Conservation (phyloP, 2,888 invertebrate genomes). For the Drosophila macrospina region DNA sequence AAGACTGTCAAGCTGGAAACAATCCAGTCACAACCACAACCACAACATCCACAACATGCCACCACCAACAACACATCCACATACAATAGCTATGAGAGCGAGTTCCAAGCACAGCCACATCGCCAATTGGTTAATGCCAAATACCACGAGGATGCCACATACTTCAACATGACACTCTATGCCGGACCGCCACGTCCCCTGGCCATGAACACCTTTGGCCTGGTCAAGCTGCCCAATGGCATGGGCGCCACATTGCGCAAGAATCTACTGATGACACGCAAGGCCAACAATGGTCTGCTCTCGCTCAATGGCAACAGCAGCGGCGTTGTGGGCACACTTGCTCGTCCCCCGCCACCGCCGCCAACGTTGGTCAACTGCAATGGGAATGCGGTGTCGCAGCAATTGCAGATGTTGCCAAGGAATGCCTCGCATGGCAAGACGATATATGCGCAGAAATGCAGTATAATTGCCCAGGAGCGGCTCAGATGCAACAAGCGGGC, state of each 20-base stretch:
- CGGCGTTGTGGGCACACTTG: constrained; percentile 75
- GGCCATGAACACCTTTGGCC: constrained; percentile 80
- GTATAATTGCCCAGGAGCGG: constrained; percentile 67
- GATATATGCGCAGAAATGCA: constrained; percentile 72
- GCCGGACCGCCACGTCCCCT: constrained; percentile 77
- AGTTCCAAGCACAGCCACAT: constrained; percentile 41
- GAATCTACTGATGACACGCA: constrained; percentile 79
- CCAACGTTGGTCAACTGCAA: constrained; percentile 47
- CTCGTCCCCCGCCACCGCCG: constrained; percentile 63
- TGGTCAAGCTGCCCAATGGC: constrained; percentile 79
- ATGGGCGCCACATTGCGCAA: constrained; percentile 80
- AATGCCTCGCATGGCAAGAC: constrained; percentile 65
- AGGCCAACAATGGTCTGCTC: constrained; percentile 81
- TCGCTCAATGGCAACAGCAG: constrained; percentile 73
- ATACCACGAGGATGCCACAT: constrained; percentile 75
- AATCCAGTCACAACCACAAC: constrained; percentile 49
- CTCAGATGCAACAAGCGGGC: constrained; percentile 78
- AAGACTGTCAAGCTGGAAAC: constrained; percentile 78
- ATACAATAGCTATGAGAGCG: constrained; percentile 39
- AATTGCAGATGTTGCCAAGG: constrained; percentile 26
- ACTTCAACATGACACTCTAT: constrained; percentile 78
- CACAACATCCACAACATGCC: constrained; percentile 32
- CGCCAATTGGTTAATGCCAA: constrained; percentile 67
- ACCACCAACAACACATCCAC: constrained; percentile 10
- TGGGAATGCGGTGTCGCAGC: constrained; percentile 20